These are phyloP conservation scores for Oxycera nigricornis DNA, from an alignment of 2,888 invertebrate species.

Conservation along the genomic window DNA sequence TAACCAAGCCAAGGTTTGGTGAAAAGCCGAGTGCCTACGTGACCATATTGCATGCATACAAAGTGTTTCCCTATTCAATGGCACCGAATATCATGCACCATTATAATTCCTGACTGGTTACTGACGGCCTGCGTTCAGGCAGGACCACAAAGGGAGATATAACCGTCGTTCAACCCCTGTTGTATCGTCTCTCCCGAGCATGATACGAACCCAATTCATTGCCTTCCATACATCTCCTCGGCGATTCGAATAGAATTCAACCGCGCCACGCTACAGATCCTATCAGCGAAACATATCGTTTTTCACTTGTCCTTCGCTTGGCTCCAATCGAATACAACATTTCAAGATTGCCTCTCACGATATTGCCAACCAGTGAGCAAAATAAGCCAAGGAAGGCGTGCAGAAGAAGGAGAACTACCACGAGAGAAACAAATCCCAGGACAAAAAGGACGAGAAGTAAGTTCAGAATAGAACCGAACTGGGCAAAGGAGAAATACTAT, in stretches of 20 bases:
- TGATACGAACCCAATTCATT: neutral
- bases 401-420: constrained; percentile 36
- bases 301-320: constrained; percentile 23
- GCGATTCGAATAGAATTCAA: constrained; percentile 17
- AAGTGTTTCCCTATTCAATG: neutral
- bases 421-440: constrained; percentile 45
- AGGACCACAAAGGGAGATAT: neutral
- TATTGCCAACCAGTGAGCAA: constrained; percentile 16
- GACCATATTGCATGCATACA: constrained; percentile 18
- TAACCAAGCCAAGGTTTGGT: neutral
- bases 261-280: neutral
- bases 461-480: constrained; percentile 40
- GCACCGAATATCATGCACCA: neutral
- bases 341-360: constrained; percentile 21
- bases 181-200: neutral
- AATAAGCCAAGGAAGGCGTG: constrained; percentile 37
- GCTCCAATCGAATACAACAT: neutral
- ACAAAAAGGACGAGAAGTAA: constrained; percentile 27
- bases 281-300: constrained; percentile 26
- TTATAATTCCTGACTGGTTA: constrained; percentile 3
- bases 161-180: neutral
- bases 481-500: constrained; percentile 37
- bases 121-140: neutral
- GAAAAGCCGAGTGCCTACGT: constrained; percentile 9
- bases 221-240: neutral